A percentile compares a stretch with the other conserved stretches of the same genome.
Conservation (phyloP, 2,113 vertebrate species). For the Bubo bubo region DNA sequence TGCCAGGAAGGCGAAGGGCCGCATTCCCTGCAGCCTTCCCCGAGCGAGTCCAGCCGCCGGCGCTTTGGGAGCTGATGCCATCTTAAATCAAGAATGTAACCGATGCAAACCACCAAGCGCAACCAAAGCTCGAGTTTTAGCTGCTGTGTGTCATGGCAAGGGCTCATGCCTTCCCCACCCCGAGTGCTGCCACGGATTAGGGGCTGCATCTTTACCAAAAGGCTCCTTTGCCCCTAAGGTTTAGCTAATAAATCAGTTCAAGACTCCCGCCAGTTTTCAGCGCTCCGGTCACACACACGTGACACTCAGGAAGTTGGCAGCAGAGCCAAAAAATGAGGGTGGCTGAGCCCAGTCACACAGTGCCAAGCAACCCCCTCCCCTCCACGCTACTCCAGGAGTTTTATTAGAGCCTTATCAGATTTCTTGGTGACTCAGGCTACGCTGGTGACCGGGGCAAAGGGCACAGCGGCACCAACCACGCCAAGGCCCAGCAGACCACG, state of each 20-base stretch:
- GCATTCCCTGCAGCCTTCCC: background rate
- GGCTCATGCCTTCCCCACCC: background rate
- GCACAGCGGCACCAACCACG: fast-evolving
- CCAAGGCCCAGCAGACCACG: background rate
- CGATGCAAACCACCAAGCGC: fast-evolving
- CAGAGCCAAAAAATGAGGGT: background rate
- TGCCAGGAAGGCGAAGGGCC: background rate
- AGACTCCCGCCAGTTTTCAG: fast-evolving
- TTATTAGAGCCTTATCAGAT: conserved; percentile 39
- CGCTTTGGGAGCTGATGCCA: background rate
- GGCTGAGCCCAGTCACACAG: background rate
- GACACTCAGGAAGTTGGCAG: background rate
- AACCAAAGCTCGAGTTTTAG: background rate
- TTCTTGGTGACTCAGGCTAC: conserved; percentile 3
- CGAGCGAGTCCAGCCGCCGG: fast-evolving
- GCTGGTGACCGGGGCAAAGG: background rate
- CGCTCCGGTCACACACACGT: background rate
- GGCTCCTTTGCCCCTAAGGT: background rate
- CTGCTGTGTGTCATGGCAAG: background rate
- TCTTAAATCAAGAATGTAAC: background rate
- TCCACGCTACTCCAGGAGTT: background rate
- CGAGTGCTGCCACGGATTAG: background rate
- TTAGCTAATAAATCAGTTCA: background rate
- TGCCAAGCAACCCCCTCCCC: background rate
- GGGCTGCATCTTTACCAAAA: background rate